Evolutionary conservation across 2,888 invertebrate genomes (phyloP).

Genomic region (Pogonocherus hispidulus): DNA sequence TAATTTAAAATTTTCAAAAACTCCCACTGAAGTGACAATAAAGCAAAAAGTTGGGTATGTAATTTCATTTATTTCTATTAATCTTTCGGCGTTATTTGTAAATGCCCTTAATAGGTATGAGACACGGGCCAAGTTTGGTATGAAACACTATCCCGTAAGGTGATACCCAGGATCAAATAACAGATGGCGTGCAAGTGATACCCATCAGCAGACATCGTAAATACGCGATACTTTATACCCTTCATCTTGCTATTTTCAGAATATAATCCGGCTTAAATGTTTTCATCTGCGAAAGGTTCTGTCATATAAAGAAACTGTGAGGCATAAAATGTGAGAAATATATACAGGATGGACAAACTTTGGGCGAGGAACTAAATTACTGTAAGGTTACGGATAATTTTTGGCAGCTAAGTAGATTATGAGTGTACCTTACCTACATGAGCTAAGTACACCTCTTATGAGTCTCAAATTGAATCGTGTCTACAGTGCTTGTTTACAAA

Average conservation of each 20-base stretch:
- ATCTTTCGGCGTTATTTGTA: slow-evolving; percentile 27
- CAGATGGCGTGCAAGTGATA: slow-evolving; percentile 68
- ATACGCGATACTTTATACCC: slow-evolving; percentile 57
- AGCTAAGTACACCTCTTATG: too few relatives aligned
- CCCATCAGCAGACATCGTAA: slow-evolving; percentile 63
- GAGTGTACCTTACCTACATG: too few relatives aligned
- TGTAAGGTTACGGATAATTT: too few relatives aligned
- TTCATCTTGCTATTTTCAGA: slow-evolving; percentile 55
- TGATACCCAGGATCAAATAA: slow-evolving; percentile 64
- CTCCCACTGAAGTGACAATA: too few relatives aligned
- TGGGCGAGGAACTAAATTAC: too few relatives aligned
- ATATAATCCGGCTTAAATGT: slow-evolving; percentile 43
- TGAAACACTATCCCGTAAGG: slow-evolving; percentile 60
- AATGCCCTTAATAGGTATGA: slow-evolving; percentile 24
- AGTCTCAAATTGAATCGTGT: too few relatives aligned
- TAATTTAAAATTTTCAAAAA: too few relatives aligned
- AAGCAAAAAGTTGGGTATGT: too few relatives aligned
- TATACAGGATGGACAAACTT: neutral
- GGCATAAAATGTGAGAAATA: neutral
- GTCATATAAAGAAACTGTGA: neutral
- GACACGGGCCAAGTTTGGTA: slow-evolving; percentile 59
- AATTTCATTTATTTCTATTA: slow-evolving; percentile 8
- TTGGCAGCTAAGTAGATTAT: too few relatives aligned
- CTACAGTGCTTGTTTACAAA: too few relatives aligned
- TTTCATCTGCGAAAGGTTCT: slow-evolving; percentile 22